Base-by-base conservation (phyloP, 2,888 invertebrate genomes). In the Nemotelus nigrinus region DNA sequence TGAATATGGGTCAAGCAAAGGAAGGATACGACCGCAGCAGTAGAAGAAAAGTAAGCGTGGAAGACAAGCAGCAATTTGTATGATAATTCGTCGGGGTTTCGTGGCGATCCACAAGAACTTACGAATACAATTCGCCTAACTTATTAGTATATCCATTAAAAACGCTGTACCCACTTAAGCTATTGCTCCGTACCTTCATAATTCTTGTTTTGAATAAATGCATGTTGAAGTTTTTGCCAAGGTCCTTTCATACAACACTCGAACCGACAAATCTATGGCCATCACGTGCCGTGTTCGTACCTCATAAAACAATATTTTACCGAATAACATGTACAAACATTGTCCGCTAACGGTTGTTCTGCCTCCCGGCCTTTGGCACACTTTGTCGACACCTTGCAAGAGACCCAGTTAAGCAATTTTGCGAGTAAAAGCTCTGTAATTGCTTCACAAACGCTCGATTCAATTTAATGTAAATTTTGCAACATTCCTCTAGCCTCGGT, bases 241-340 rank as follows among this genome's bases (percentile, higher is more conserved):
- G 3, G 3, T 55, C 47, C n/a, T 67, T 25, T 2, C 50, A 43
- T 55, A 60, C 41, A 74, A 74, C 74, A 74, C 74, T 60, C 60
- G 44, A 74, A 60, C 48, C n/a, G 74, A 25, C 41, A 74, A 63
- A 74, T 74, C 60, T 74, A 74, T 77, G 72, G 55, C 79, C 60
- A 74, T 67, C 72, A 79, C 77, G 77, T 79, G 72, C 60, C 79
- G 79, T 79, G 79, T 79, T 79, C 77, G 77, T 77, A 79, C 77
- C 79, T 79, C 79, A 79, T 79, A 79, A 79, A 77, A 77, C 77
- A 79, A 77, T 77, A 77, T 79, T 79, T 74, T 60, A 65, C 72
- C 4, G 45, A 8, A 60, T 3, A 25, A 25, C 10, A 44, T n/a
- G 44, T 72, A 58, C 58, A 72, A 8, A 67, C 65, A 57, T 41